Evolutionary conservation across 37 sponge, comb jelly and placozoan genomes (phyloP), one percentile per base, ranked within the genome.

Genomic region (Bolinopsis microptera): DNA sequence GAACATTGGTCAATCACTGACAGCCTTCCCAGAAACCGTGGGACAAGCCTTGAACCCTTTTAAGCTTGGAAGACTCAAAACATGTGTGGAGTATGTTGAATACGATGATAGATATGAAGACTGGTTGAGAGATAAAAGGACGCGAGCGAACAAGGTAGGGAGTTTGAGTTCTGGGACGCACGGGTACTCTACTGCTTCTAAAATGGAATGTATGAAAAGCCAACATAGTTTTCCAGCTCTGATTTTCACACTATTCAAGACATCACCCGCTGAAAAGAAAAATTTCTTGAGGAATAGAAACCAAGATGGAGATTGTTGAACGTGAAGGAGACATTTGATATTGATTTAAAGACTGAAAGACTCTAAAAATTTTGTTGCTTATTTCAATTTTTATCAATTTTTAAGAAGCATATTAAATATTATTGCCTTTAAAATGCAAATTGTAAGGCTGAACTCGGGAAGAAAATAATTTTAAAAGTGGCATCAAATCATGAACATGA

Each of bases 71-170:
- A 13, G 3, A 41, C 30, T 25, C 27, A 27, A 30, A 28, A 48
- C 39, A 2, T 86, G 90, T 86, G 90, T 86, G n/a, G 90, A 86
- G 61, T 86, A 86, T 40, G 90, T 86, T 13, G 90, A 86, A 27
- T 39, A 27, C 36, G 90, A 86, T 39, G 35, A 38, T 34, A 86
- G 90, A 86, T 86, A 86, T 34, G 61, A 39, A 22, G n/a, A 86
- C 0, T 40, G 18, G 38, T 24, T 86, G n/a, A 25, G 18, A 16
- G 1, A 35, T 22, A 5, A 22, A 13, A 23, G 26, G 90, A n/a
- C 26, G 26, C 61, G 18, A 39, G 13, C 5, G 5, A 18, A 5
- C 13, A 5, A 13, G 61, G 5, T 48, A 18, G 61, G 13, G 9
- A 48, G 13, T 48, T 48, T 48, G 61, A 48, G 13, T 13, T 48